Evolutionary conservation across 2,888 invertebrate species (phyloP), one percentile per base, ranked within the genome.

Genomic region (Diplazon laetatorius): DNA sequence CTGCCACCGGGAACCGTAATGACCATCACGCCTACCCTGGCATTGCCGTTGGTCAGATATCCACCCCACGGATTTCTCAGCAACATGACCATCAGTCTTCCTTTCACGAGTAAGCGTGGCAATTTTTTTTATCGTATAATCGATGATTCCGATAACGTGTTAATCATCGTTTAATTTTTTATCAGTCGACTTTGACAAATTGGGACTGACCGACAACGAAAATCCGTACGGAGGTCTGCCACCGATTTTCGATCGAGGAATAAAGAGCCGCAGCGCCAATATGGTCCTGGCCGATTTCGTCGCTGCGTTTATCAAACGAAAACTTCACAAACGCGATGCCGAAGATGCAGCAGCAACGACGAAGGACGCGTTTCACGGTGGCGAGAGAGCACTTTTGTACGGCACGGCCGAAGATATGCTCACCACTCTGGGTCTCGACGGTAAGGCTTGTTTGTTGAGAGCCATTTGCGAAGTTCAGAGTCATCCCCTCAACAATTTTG

Each of bases 381-480:
- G 97, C 39, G 97, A 97, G 91, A 93, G 96, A 85, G 96, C 96
- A 0, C 89, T 97, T 76, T 91, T 97, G 74, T 97, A 96, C 84
- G 94, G 95, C 1, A 93, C 95, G 2, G 94, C 96, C 0, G 97
- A 97, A 89, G 96, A 97, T 86, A 93, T 97, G 88, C 91, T 97
- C 66, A 93, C 94, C 50, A 96, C 95, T 84, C 95, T 97, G 80
- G 97, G 97, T 0, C 91, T 97, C 91, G 94, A 96, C 81, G 97
- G 97, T 22, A 95, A 94, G 86, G 96, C 96, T 2, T 97, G 97
- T 87, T 90, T 97, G 0, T 91, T 97, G 59, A 92, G 97, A 80
- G 96, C 96, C 0, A 97, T 97, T 78, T 97, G 97, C 86, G 97
- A 97, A 91, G 95, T 97, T 48, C 96, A 97, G 86, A 95, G 97